These are phyloP conservation scores for Muschampia plurimacula DNA, from an alignment of 2,888 invertebrate species.

Conservation along the genomic window DNA sequence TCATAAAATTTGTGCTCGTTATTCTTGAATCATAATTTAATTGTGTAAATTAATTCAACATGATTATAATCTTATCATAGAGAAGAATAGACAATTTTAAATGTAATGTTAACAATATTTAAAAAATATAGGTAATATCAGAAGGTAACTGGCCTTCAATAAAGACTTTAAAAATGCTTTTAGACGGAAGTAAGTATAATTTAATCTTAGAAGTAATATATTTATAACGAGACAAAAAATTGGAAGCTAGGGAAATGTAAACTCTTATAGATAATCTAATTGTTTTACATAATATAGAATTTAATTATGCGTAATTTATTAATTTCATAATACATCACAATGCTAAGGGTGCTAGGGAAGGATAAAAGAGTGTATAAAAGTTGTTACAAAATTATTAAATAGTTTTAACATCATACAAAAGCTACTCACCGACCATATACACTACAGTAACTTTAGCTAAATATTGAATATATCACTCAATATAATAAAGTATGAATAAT, in stretches of 20 bases:
- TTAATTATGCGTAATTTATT: conserved; percentile 25
- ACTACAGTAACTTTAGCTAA: conserved; percentile 74
- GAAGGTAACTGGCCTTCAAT: conserved; percentile 2
- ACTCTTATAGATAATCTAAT: not conserved
- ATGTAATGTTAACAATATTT: conserved; percentile 18
- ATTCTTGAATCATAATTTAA: conserved; percentile 7
- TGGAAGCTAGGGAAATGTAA: conserved; percentile 17
- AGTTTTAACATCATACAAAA: conserved; percentile 85
- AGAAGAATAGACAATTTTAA: conserved; percentile 18
- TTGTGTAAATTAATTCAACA: conserved; percentile 10
- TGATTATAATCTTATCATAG: conserved; percentile 17
- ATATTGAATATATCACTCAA: conserved; percentile 73
- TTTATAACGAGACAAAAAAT: conserved; percentile 14
- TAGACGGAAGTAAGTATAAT: conserved; percentile 12
- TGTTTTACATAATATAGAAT: conserved; percentile 28
- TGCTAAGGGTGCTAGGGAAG: conserved; percentile 83
- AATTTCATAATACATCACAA: conserved; percentile 41
- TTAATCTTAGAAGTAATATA: not conserved
- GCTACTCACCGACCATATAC: conserved; percentile 71
- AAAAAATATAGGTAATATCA: not conserved
- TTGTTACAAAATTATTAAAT: conserved; percentile 82
- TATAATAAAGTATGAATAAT: conserved; percentile 58
- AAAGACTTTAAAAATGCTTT: not conserved
- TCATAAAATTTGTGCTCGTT: conserved; percentile 33
- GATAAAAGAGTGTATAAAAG: conserved; percentile 85